Conservation (phyloP, 2,797 vertebrate species). For the Molossus alvarezi region DNA sequence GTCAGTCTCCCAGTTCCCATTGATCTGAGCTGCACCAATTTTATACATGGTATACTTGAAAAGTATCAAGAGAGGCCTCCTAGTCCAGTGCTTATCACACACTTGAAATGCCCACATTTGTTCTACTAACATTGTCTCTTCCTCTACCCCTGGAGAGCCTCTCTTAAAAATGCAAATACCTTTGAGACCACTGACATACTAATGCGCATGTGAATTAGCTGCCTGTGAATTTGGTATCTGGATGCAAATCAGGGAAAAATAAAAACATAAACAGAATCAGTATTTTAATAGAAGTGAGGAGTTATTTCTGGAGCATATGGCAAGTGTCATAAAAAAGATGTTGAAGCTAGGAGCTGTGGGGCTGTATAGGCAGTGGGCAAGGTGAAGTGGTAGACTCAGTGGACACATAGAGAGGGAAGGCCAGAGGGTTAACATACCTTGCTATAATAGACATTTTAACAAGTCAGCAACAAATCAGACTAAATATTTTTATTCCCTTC, state of each 20-base stretch:
- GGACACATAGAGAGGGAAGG: background rate
- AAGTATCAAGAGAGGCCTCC: background rate
- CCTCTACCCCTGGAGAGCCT: background rate
- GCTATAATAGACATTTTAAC: background rate
- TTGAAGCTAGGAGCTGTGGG: background rate
- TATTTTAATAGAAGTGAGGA: background rate
- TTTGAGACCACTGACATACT: background rate
- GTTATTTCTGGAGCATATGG: background rate
- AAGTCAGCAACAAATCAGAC: background rate
- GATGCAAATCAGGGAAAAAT: constrained; percentile 2
- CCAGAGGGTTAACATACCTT: background rate
- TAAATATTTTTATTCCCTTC: constrained; percentile 25
- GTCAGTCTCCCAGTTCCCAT: background rate
- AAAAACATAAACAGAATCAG: background rate
- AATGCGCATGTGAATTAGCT: background rate
- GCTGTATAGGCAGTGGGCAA: background rate
- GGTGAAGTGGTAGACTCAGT: background rate
- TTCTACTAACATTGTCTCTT: background rate
- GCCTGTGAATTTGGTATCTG: background rate
- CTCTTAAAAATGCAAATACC: constrained; percentile 13
- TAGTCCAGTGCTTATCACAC: background rate
- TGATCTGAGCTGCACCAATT: background rate
- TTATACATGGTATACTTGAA: background rate
- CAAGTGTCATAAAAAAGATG: background rate
- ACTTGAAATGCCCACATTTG: background rate